Conservation (phyloP, 2,888 invertebrate species). For the Beris morrisii region DNA sequence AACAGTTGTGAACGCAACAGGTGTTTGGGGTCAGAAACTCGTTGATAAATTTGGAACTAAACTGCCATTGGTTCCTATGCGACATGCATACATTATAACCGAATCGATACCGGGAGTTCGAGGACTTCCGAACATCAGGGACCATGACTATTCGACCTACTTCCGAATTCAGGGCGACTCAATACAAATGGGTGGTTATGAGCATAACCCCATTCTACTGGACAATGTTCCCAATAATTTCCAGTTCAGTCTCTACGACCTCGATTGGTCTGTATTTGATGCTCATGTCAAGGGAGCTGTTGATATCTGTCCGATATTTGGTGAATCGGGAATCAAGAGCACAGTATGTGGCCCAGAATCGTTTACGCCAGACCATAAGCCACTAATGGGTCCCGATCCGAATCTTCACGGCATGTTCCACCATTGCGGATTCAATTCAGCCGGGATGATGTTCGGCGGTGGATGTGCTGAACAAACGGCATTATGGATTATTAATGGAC, state of each 20-base stretch:
- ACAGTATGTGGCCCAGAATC: conserved; percentile 90
- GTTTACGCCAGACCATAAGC: conserved; percentile 90
- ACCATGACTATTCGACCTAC: conserved; percentile 82
- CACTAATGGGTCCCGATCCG: conserved; percentile 79
- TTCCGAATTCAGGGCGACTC: conserved; percentile 82
- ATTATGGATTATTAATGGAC: conserved; percentile 79
- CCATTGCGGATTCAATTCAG: conserved; percentile 86
- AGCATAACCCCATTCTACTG: conserved; percentile 78
- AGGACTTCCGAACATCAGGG: conserved; percentile 79
- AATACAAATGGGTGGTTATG: conserved; percentile 85
- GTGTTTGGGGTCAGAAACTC: conserved; percentile 78
- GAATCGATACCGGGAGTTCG: conserved; percentile 75
- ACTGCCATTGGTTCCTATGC: conserved; percentile 80
- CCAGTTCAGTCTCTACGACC: conserved; percentile 80
- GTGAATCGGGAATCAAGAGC: conserved; percentile 75
- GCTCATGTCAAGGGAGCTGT: conserved; percentile 73
- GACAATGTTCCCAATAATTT: conserved; percentile 77
- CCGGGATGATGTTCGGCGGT: conserved; percentile 90
- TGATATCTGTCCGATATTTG: conserved; percentile 74
- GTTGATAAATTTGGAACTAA: conserved; percentile 55
- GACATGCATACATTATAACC: conserved; percentile 85
- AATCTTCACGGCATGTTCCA: conserved; percentile 73
- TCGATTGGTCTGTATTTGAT: conserved; percentile 85
- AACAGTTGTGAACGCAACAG: conserved; percentile 73
- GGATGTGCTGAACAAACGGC: conserved; percentile 86